Base-by-base conservation (phyloP, 2,888 invertebrate genomes). In the Hyalella azteca region DNA sequence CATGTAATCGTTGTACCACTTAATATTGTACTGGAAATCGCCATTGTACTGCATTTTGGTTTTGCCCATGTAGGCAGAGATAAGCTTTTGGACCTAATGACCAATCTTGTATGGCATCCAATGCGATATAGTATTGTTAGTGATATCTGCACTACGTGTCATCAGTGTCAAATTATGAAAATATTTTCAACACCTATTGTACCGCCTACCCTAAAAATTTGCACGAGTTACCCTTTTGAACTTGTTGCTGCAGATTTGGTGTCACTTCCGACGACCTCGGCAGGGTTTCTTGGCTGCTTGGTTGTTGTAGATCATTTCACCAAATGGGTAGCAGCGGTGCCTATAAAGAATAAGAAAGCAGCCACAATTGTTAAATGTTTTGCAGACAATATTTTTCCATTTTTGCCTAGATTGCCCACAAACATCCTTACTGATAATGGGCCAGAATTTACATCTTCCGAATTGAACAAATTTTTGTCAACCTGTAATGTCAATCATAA, bases 121-220 rank as follows among this genome's bases (percentile, higher is more conserved):
- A 15, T 22, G 22, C 9, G 22, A 13, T 29, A 19, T 9, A 19
- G n/a, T 15, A 13, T 59, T 59, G 29, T n/a, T n/a, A 29, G 9
- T 59, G 59, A 59, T n/a, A 29, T 59, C 22, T 59, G 59, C 22
- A 59, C 59, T n/a, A 59, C 59, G 11, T 59, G 59, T 29, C n/a
- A n/a, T 22, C 59, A 59, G 7, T 59, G 59, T n/a, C 59, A 59
- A 29, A 29, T n/a, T n/a, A 15, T 13, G 22, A 59, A n/a, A n/a
- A 29, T 15, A 26, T 9, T 26, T 22, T 9, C 22, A 9, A n/a
- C 59, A 9, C 59, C n/a, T 9, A 9, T n/a, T 19, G 22, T 15
- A n/a, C 59, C 59, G 11, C 59, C 59, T 7, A 59, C n/a, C n/a
- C 29, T 59, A 22, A 9, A n/a, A 9, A 59, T 59, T 26, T 9